Evolutionary conservation across 2,113 vertebrate species (phyloP).

Genomic region (Motacilla tschutschensis): DNA sequence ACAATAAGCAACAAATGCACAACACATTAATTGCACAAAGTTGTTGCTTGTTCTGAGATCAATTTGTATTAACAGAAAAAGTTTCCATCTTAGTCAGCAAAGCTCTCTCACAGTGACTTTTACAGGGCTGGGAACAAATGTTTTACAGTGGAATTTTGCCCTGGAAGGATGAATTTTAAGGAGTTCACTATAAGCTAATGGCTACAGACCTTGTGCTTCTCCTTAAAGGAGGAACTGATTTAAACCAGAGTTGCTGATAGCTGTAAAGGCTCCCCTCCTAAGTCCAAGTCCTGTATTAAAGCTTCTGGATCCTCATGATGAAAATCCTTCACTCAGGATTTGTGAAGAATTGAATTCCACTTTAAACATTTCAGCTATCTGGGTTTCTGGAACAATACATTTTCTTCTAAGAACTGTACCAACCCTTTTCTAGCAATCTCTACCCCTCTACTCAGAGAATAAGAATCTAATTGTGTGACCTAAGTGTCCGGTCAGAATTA

Average conservation of each 20-base stretch:
- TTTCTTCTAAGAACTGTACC: not conserved
- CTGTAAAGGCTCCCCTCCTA: not conserved
- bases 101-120: not conserved
- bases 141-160: constrained; percentile 31
- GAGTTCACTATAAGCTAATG: not conserved
- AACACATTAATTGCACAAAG: not conserved
- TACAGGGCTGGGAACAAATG: not conserved
- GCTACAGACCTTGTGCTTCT: not conserved
- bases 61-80: not conserved
- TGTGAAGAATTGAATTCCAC: not conserved
- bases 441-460: not conserved
- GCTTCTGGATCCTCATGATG: not conserved
- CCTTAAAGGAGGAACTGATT: not conserved
- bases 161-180: not conserved
- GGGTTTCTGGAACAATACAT: not conserved
- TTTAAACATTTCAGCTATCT: not conserved
- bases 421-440: not conserved
- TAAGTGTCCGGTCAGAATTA: constrained; percentile 30
- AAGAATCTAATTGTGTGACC: constrained; percentile 19
- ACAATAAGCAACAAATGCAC: not conserved
- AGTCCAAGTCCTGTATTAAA: not conserved
- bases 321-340: not conserved
- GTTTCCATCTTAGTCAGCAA: constrained; percentile 35
- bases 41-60: constrained; percentile 12
- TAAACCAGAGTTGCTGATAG: not conserved